Evolutionary conservation across 1,140 invertebrate genomes (phyloP).

Genomic region (Berghia stephanieae): DNA sequence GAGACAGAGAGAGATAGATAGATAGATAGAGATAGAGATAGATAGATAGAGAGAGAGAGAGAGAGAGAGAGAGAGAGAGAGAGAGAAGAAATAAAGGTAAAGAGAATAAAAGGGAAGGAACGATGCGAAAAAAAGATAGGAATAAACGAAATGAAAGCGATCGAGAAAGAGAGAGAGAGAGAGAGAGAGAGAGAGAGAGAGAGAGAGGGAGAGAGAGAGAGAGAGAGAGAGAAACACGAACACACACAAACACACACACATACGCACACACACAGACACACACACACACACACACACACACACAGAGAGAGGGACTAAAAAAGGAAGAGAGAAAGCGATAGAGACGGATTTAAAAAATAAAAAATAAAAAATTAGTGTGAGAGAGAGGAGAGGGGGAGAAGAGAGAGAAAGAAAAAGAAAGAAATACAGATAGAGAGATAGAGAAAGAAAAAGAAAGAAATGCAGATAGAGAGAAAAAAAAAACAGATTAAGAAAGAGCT

Average conservation of each 20-base stretch:
- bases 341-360: no score
- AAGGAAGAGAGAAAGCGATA: not conserved
- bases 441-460: not conserved
- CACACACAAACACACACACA: not conserved
- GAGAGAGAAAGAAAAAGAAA: not conserved
- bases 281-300: not conserved
- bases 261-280: not conserved
- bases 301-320: not conserved
- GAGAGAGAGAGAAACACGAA: not conserved
- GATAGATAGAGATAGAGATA: no score
- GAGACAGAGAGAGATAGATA: no score
- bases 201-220: constrained; percentile 3
- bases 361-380: constrained; percentile 3
- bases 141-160: not conserved
- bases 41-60: no score
- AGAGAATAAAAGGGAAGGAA: not conserved
- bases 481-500: not conserved
- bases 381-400: not conserved
- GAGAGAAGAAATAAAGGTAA: constrained; percentile 1
- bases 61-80: not conserved
- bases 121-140: not conserved
- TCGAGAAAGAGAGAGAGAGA: not conserved
- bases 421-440: not conserved
- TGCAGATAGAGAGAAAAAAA: not conserved
- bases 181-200: not conserved